These are phyloP conservation scores for Montipora cactus DNA, from an alignment of 64 coral and sea anemone genomes.

Conservation along the genomic window DNA sequence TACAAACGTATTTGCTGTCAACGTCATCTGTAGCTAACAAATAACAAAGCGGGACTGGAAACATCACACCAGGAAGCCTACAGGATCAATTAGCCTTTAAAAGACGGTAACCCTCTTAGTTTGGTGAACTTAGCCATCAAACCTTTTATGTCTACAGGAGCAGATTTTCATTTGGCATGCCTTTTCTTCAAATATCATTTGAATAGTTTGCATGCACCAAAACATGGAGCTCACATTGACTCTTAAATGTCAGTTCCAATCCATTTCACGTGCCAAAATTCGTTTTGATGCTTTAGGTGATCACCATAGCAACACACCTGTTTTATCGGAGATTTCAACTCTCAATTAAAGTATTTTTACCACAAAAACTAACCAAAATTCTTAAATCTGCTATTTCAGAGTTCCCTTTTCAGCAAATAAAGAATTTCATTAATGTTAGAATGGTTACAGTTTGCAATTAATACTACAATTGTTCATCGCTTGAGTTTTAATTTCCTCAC, in stretches of 20 bases:
- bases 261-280: not conserved
- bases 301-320: not conserved
- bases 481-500: too few species aligned
- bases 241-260: not conserved
- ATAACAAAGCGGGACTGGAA: not conserved
- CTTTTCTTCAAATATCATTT: not conserved
- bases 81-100: not conserved
- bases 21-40: not conserved
- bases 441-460: too few species aligned
- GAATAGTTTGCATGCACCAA: not conserved
- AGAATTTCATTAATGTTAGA: too few species aligned
- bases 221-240: not conserved
- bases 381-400: too few species aligned
- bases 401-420: too few species aligned
- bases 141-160: not conserved
- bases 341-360: too few species aligned
- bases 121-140: not conserved
- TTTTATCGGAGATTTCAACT: not conserved
- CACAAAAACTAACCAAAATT: too few species aligned
- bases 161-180: not conserved
- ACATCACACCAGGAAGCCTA: not conserved
- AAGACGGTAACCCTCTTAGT: not conserved
- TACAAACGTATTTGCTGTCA: conserved; percentile 17
- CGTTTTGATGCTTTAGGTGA: not conserved
- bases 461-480: too few species aligned